Evolutionary conservation across 2,888 invertebrate species (phyloP).

Genomic region (Taphrorychus bicolor): DNA sequence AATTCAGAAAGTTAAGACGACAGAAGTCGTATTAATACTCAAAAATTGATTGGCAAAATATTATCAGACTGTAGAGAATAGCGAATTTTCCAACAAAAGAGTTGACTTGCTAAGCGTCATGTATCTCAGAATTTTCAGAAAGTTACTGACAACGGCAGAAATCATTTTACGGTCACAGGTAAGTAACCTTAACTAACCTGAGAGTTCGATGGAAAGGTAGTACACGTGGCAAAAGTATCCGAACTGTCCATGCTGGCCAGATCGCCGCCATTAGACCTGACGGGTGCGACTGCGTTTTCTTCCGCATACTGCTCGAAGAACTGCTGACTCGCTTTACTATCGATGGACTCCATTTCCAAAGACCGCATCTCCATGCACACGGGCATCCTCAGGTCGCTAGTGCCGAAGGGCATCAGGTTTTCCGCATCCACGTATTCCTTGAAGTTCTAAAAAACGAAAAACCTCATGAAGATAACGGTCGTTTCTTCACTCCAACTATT

Average conservation of each 20-base stretch:
- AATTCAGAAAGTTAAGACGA: no score
- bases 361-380: conserved; percentile 82
- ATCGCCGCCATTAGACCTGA: conserved; percentile 59
- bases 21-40: no score
- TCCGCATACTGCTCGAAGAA: conserved; percentile 41
- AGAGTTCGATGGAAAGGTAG: conserved; percentile 93
- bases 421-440: conserved; percentile 92
- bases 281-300: conserved; percentile 45
- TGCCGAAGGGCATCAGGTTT: conserved; percentile 85
- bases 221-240: conserved; percentile 96
- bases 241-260: conserved; percentile 75
- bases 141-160: no score
- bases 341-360: conserved; percentile 54
- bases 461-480: no score
- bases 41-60: no score
- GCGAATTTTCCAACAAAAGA: no score
- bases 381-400: conserved; percentile 83
- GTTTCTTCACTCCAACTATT: background rate
- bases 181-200: conserved; percentile 65
- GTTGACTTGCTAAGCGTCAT: no score
- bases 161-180: no score
- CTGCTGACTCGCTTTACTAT: conserved; percentile 8
- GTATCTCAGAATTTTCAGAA: no score
- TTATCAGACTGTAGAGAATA: no score
- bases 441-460: no score